phyloP scores from a whole-genome alignment of 1,140 invertebrate genomes.

The Pseudachorutes palmiensis region DNA sequence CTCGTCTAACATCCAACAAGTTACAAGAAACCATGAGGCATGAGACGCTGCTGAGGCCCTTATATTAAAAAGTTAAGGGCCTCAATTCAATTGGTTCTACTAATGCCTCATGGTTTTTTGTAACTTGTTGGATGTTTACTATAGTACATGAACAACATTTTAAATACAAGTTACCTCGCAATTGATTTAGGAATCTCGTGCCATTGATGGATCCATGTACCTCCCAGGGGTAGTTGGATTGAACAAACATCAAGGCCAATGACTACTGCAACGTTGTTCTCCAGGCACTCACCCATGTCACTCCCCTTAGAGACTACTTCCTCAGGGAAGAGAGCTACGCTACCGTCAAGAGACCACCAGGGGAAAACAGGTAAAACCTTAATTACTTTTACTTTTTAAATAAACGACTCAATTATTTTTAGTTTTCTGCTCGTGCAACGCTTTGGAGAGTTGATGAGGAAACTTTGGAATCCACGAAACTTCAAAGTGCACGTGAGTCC shows the following conservation, averaged over 20 bases:
- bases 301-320: slow-evolving; percentile 89
- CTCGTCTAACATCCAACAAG: too few relatives aligned
- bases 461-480: slow-evolving; percentile 98
- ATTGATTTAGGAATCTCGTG: slow-evolving; percentile 58
- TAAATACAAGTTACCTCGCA: too few relatives aligned
- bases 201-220: slow-evolving; percentile 94
- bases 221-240: slow-evolving; percentile 92
- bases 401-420: background rate
- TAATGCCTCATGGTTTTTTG: too few relatives aligned
- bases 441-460: slow-evolving; percentile 94
- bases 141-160: too few relatives aligned
- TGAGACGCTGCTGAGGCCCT: too few relatives aligned
- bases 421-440: slow-evolving; percentile 81
- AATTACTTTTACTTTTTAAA: slow-evolving; percentile 8
- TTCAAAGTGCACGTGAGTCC: slow-evolving; percentile 99
- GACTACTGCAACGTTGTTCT: slow-evolving; percentile 99
- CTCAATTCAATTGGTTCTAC: too few relatives aligned
- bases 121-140: too few relatives aligned
- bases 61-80: too few relatives aligned
- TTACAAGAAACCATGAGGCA: too few relatives aligned
- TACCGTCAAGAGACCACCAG: slow-evolving; percentile 78
- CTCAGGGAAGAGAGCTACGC: slow-evolving; percentile 87
- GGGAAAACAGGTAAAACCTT: slow-evolving; percentile 59
- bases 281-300: slow-evolving; percentile 90
- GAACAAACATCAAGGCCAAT: slow-evolving; percentile 99